Base-by-base conservation (phyloP, 2,113 vertebrate species). In the Bettongia penicillata region DNA sequence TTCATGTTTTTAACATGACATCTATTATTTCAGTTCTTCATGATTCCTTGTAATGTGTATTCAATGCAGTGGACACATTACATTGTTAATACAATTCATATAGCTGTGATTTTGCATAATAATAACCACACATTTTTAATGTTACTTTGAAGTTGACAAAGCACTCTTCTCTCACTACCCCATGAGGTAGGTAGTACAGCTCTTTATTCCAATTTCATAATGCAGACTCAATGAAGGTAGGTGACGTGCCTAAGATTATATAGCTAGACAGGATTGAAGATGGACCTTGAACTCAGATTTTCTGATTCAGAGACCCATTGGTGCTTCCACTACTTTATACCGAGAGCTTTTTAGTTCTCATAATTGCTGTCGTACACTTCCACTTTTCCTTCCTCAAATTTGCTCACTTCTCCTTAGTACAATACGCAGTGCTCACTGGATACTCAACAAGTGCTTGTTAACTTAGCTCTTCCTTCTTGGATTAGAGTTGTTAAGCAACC, bases 381-480 rank as follows among this genome's bases (percentile, higher is more conserved):
- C 16, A 22, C 37, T 43, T 84, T 84, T 43, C 68, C 68, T 84
- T 19, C 19, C 19, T 84, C n/a, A 84, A 43, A 84, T 43, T 43
- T 43, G n/a, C 68, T 43, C n/a, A 23, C n/a, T 84, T 84, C n/a
- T 43, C n/a, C 37, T 84, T 52, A 91, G 51, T 91, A 91, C 51
- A 43, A 19, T 91, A 26, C 3, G 22, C 91, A 51, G 37, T n/a
- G 28, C 43, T 53, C 31, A 31, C 10, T 28, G 51, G 19, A 52
- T 91, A 49, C 48, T 91, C 51, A 51, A 50, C 90, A 28, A 51
- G 43, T 91, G 49, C 90, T 91, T 52, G 26, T 91, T 91, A 50
- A 91, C 90, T 91, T 91, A 91, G 51, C 49, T 52, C 51, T 91
- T 91, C 90, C 51, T 50, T 91, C 49, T 52, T 91, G 51, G 90